phyloP scores from a whole-genome alignment of 1,140 invertebrate genomes.

The Conus ventricosus region DNA sequence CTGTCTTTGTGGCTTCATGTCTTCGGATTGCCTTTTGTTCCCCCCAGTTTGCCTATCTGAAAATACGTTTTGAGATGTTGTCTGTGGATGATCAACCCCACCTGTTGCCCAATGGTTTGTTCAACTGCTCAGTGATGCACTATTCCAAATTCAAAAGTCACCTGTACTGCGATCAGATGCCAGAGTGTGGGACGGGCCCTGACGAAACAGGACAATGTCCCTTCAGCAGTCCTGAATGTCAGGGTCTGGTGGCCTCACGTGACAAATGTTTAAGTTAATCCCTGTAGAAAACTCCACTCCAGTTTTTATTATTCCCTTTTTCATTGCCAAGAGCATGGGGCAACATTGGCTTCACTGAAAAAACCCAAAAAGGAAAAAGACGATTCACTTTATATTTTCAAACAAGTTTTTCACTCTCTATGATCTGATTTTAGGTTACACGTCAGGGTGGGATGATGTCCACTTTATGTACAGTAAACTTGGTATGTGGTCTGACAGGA shows the following conservation, averaged over 20 bases:
- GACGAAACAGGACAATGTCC: neutral
- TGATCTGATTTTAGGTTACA: neutral
- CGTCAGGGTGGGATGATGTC: neutral
- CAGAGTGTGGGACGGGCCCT: neutral
- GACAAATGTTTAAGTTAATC: neutral
- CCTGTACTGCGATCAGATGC: neutral
- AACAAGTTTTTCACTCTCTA: neutral
- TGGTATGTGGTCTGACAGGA: neutral
- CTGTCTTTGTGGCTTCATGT: neutral
- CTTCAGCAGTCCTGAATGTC: neutral
- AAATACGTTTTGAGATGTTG: neutral
- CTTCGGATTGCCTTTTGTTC: neutral
- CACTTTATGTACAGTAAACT: neutral
- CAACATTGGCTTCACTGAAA: neutral
- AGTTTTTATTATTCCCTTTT: too few relatives aligned
- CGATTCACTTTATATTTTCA: neutral
- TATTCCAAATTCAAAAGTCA: neutral
- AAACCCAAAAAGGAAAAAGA: neutral
- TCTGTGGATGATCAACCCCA: neutral
- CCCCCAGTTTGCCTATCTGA: neutral
- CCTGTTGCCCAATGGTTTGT: neutral
- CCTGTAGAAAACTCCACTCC: too few relatives aligned
- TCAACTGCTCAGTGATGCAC: conserved; percentile 5
- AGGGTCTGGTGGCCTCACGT: neutral
- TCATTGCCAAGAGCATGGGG: neutral